Base-by-base conservation (phyloP, 53 echinoderm and acorn worm species). In the Arbacia lixula region DNA sequence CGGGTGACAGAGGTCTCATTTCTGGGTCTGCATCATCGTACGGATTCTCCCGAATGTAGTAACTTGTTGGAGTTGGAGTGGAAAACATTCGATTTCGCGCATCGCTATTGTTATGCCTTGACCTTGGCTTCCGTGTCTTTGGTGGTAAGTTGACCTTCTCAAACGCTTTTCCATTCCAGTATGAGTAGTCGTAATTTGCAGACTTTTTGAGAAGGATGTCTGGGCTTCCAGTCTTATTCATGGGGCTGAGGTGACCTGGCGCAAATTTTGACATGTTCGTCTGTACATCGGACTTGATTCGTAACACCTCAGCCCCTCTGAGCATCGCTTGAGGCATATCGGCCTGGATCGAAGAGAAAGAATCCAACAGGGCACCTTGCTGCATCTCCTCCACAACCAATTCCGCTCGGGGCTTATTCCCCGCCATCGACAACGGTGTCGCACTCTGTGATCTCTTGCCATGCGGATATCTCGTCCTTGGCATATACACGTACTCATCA, bases 221-320 rank as follows among this genome's bases (percentile, higher is more conserved):
- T 26, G 78, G 72, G 53, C 82, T 89, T 36, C 92, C 92, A 17
- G 92, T 65, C n/a, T 74, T 85, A 34, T 99, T 99, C 31, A 87
- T 89, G 0, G 99, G 95, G 60, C 99, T 99, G 20, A 99, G 73
- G 61, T 99, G 99, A 60, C 99, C 99, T 31, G 99, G 99, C 21
- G 99, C 92, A 90, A 99, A 95, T 49, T 93, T 96, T 53, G 79
- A 80, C 51, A 75, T 34, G 34, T 50, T 77, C 2, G 36, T 58
- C 26, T 56, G 77, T 0, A 81, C n/a, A 43, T 81, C 82, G 4
- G 82, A 62, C 64, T 81, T 62, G 14, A 81, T 81, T 2, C 64
- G 82, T 50, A 63, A 64, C 26, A 81, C 82, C 35, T 81, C 82
- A 2, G 82, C 62, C 63, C 82, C 82, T 49, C 82, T 16, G 8